phyloP scores from a whole-genome alignment of 2,888 invertebrate genomes.

The Thumatha senex region DNA sequence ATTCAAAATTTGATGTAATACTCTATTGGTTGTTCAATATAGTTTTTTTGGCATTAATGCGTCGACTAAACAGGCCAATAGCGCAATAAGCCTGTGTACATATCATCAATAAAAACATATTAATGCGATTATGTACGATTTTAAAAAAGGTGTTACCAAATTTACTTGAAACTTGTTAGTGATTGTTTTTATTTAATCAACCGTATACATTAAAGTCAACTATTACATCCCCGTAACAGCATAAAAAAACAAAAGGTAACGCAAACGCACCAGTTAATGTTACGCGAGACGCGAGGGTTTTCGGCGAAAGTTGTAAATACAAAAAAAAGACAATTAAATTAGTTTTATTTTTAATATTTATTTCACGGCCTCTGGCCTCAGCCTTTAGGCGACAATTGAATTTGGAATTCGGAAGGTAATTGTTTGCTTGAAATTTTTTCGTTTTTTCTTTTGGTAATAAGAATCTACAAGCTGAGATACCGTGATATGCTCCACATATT shows the following conservation, averaged over 20 bases:
- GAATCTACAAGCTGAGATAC: too few relatives aligned
- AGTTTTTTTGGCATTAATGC: too few relatives aligned
- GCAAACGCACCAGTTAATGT: conserved; percentile 35
- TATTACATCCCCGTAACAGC: conserved; percentile 39
- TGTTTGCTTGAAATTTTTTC: too few relatives aligned
- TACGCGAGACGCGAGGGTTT: conserved; percentile 39
- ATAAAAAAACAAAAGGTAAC: conserved; percentile 45
- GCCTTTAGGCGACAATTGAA: conserved; percentile 26
- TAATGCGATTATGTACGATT: neutral
- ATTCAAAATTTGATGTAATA: too few relatives aligned
- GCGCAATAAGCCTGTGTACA: too few relatives aligned
- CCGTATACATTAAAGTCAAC: neutral
- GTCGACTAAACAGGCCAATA: conserved; percentile 1
- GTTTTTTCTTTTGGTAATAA: too few relatives aligned
- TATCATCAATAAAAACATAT: neutral
- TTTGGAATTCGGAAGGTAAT: conserved; percentile 18
- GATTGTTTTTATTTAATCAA: conserved; percentile 1
- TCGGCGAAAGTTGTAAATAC: conserved; percentile 42
- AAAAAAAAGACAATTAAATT: conserved; percentile 27
- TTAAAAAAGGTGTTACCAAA: neutral
- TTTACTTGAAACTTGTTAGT: conserved; percentile 2
- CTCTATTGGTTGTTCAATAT: too few relatives aligned
- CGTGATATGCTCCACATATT: too few relatives aligned
- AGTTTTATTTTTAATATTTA: too few relatives aligned
- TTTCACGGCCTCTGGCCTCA: too few relatives aligned